Conservation (phyloP, 2,797 vertebrate species). For the Labeo calbasu region DNA sequence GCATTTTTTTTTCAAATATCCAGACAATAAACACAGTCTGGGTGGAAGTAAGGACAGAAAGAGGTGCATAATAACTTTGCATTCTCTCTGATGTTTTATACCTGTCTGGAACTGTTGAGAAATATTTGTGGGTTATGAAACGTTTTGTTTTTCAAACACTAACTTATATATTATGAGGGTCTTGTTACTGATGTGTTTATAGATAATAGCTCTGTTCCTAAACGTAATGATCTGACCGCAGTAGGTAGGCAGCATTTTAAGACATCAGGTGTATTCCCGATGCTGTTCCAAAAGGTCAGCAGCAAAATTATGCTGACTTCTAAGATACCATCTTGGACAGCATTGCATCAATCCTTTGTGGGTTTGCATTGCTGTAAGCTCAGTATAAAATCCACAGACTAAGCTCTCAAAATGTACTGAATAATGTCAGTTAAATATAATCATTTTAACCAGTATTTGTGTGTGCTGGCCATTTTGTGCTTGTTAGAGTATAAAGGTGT, state of each 20-base stretch:
- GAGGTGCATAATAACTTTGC: neutral
- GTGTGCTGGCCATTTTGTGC: neutral
- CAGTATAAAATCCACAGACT: neutral
- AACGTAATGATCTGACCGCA: neutral
- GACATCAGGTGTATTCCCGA: neutral
- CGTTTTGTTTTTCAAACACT: constrained; percentile 1
- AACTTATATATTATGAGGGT: neutral
- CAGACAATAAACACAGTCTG: constrained; percentile 32
- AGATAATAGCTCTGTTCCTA: neutral
- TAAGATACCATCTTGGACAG: neutral
- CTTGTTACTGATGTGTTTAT: neutral
- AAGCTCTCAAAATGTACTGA: neutral
- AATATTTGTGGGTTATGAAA: neutral
- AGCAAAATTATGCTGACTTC: constrained; percentile 9
- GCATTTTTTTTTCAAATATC: constrained; percentile 9
- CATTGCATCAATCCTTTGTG: neutral
- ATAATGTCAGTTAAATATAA: neutral
- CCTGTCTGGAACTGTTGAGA: constrained; percentile 13
- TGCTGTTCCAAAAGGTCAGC: neutral
- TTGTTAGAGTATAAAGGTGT: neutral
- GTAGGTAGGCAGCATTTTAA: neutral
- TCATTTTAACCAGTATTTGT: neutral
- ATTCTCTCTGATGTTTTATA: constrained; percentile 14
- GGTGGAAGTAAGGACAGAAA: constrained; percentile 1
- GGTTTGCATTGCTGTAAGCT: neutral